Evolutionary conservation across 2,113 vertebrate species (phyloP).

Genomic region (Serilophus lunatus): DNA sequence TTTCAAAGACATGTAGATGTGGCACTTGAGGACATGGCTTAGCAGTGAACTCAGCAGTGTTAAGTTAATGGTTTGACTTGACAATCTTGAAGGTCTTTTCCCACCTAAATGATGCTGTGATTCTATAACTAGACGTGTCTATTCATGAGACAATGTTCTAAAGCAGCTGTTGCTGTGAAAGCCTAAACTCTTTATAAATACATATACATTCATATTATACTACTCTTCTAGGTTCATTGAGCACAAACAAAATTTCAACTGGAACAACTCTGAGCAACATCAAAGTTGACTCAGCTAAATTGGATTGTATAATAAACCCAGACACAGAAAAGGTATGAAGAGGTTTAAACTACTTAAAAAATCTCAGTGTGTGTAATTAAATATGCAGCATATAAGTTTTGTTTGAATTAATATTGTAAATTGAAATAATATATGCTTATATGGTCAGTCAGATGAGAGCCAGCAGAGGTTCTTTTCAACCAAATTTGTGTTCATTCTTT

Average conservation of each 20-base stretch:
- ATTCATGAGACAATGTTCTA: not conserved
- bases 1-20: not conserved
- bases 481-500: not conserved
- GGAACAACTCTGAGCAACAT: constrained; percentile 37
- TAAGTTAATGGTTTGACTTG: not conserved
- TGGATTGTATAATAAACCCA: constrained; percentile 43
- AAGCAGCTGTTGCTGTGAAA: not conserved
- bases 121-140: not conserved
- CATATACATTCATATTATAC: not conserved
- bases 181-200: not conserved
- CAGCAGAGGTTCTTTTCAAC: not conserved
- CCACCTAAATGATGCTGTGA: not conserved
- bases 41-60: not conserved
- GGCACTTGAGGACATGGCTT: not conserved
- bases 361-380: not conserved
- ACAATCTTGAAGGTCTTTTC: not conserved
- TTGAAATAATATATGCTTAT: not conserved
- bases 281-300: constrained; percentile 40
- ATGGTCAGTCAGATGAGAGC: not conserved
- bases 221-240: constrained; percentile 47
- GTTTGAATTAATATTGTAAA: not conserved
- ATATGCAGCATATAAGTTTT: not conserved
- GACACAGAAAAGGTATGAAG: constrained; percentile 74
- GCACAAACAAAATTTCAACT: not conserved
- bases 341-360: not conserved